Base-by-base conservation (phyloP, 2,113 vertebrate genomes). In the Sinocyclocheilus maitianheensis region DNA sequence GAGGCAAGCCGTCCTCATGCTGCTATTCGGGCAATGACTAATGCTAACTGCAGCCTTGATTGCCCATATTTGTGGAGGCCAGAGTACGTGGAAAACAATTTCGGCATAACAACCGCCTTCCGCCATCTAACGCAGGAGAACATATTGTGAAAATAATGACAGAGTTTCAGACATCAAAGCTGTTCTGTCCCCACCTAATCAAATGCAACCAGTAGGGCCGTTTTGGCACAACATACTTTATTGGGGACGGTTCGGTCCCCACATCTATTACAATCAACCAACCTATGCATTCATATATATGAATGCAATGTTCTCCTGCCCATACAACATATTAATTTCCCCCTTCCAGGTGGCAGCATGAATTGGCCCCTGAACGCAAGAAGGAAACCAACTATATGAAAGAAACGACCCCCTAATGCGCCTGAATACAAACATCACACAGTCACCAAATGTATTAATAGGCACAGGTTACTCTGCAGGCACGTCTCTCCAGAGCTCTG, bases 11-110 rank as follows among this genome's bases (percentile, higher is more conserved):
- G 14, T 43, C 30, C 20, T 43, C 30, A 55, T 40, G 1, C 14
- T 30, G 37, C 60, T 53, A 84, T 75, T 51, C n/a, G 43, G 51
- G 20, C 83, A 83, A 85, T 81, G 69, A 71, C 60, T 72, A 34
- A 11, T 46, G 14, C 63, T 79, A 58, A 5, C 76, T 86, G 85
- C 87, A 0, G 77, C 72, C 90, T 88, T 92, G 91, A 83, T 91
- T 88, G 83, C 89, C 91, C 90, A 89, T 91, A 88, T 90, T 90
- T 81, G 77, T 69, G 69, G 79, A 40, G 77, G 77, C 87, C 87
- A 89, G 86, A 80, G 86, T 91, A 89, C 84, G 83, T 86, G 60
- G 77, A 93, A 90, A 92, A 92, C 92, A 93, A 93, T 90, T 90
- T 93, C 74, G 74, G 58, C 34, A 87, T 92, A 92, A 93, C 89